Evolutionary conservation across 2,888 invertebrate genomes (phyloP), one percentile per base, ranked within the genome.

Genomic region (Trimorus sp.): DNA sequence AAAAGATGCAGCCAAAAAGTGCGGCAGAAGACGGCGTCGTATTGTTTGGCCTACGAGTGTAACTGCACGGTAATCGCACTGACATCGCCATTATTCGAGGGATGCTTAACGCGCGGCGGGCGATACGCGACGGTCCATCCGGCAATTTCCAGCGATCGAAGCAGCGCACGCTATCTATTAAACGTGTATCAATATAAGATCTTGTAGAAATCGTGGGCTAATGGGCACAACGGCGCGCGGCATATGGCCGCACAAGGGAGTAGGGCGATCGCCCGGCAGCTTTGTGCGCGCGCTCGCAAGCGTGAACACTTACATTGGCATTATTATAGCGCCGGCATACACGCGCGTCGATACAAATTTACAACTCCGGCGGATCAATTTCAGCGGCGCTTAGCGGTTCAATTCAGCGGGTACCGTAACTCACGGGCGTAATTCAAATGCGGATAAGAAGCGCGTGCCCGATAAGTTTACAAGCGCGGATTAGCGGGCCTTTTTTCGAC

Each of bases 131-230:
- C 79, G 69, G 76, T 68, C 40, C 62, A 71, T 59, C 76, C 77
- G 76, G 82, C 78, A 84, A 85, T 84, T 83, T 83, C 70, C 62
- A 78, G 63, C 75, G 80, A 80, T 75, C 74, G 77, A 82, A 83
- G 83, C 87, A 70, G 87, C 86, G 84, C 84, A 85, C 85, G 86
- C 83, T 86, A 87, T 86, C 87, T 86, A 87, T 88, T 88, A 87
- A 86, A 83, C 85, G 85, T 86, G 83, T 86, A 88, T 88, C 88
- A 89, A 87, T 86, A 86, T 88, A 85, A 84, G 84, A 89, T 88
- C 87, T 86, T 82, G 84, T 83, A 85, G 86, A 87, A 89, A 88
- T 88, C 84, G 84, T 79, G 83, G 69, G 65, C 84, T 88, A 88
- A 89, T 88, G 85, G 87, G 86, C 85, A 84, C 86, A 87, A 86